Evolutionary conservation across 2,797 vertebrate species (phyloP).

Genomic region (Coilia nasus): DNA sequence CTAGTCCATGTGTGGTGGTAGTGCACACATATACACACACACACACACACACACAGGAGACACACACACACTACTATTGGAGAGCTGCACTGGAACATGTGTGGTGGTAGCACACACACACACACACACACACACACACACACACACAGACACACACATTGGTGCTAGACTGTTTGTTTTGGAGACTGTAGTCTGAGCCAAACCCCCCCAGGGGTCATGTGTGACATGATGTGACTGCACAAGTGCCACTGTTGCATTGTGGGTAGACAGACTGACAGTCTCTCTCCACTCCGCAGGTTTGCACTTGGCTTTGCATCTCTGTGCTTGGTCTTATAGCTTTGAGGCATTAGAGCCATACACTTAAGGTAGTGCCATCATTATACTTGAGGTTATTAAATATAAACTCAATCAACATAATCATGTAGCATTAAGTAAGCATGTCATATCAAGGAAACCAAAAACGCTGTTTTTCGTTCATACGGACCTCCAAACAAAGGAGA

Average conservation of each 20-base stretch:
- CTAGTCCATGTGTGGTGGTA: too few relatives aligned
- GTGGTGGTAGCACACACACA: not conserved
- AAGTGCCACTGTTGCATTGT: slow-evolving; percentile 38
- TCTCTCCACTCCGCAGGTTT: not conserved
- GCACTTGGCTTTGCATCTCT: too few relatives aligned
- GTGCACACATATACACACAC: not conserved
- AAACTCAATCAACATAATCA: too few relatives aligned
- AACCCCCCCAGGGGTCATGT: slow-evolving; percentile 25
- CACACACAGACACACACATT: slow-evolving; percentile 22
- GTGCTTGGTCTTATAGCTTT: too few relatives aligned
- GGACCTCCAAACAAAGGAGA: too few relatives aligned
- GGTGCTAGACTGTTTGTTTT: slow-evolving; percentile 41
- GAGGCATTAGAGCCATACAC: too few relatives aligned
- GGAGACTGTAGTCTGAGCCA: not conserved
- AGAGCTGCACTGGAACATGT: not conserved
- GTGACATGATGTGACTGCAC: slow-evolving; percentile 42
- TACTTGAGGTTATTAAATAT: too few relatives aligned
- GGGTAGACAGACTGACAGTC: not conserved
- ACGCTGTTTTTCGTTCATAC: too few relatives aligned
- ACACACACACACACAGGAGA: not conserved
- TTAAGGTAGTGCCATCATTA: too few relatives aligned
- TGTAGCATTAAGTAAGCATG: too few relatives aligned
- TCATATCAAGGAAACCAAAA: too few relatives aligned
- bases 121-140: not conserved
- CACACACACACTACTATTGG: not conserved